Conservation (phyloP, 2,888 invertebrate species). For the Oxyteleia sp. region DNA sequence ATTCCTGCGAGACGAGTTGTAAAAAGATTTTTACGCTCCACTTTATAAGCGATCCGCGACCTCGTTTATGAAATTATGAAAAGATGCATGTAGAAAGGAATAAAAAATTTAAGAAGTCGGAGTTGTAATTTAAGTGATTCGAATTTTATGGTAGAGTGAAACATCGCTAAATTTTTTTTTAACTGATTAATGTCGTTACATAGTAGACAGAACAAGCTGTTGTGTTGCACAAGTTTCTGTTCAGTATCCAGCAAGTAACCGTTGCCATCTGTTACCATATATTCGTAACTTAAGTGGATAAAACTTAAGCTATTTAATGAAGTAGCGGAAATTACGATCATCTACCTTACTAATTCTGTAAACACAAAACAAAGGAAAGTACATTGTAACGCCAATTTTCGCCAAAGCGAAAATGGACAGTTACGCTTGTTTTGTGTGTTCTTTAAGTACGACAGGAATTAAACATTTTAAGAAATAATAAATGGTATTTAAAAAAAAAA, state of each 20-base stretch:
- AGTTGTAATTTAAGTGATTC: neutral
- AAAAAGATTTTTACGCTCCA: neutral
- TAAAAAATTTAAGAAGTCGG: neutral
- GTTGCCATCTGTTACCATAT: conserved; percentile 63
- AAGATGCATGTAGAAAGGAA: neutral
- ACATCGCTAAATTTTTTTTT: conserved; percentile 20
- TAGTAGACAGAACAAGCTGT: conserved; percentile 54
- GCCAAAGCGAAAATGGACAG: too few relatives aligned
- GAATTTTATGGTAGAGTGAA: conserved; percentile 17
- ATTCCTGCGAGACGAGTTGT: neutral
- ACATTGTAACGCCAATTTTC: too few relatives aligned
- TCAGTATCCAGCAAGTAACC: conserved; percentile 63
- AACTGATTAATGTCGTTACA: conserved; percentile 39
- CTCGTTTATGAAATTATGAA: neutral
- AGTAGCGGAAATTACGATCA: conserved; percentile 49
- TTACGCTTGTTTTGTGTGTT: too few relatives aligned
- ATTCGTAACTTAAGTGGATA: conserved; percentile 59
- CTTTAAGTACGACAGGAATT: too few relatives aligned
- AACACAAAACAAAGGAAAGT: conserved; percentile 13
- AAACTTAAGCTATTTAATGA: conserved; percentile 59
- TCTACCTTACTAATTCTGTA: conserved; percentile 9
- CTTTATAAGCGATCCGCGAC: neutral
- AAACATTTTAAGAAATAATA: too few relatives aligned
- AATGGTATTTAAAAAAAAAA: too few relatives aligned
- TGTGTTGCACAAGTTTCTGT: conserved; percentile 62